These are phyloP conservation scores for Spermophilus dauricus DNA, from an alignment of 2,113 vertebrate genomes.

Conservation along the genomic window DNA sequence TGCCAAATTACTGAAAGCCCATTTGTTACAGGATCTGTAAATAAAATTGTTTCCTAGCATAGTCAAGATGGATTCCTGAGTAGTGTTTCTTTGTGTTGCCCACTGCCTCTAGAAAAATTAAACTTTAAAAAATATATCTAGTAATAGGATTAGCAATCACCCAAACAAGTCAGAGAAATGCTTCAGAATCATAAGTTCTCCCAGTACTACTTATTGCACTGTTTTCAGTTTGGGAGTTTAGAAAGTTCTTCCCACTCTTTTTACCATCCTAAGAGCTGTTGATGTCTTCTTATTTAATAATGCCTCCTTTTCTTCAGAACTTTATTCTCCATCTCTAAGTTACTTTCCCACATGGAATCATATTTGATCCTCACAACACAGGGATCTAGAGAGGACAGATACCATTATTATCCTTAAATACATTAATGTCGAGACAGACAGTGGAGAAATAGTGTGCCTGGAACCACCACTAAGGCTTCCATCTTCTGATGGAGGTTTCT, in stretches of 20 bases:
- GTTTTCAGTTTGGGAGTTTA: slow-evolving; percentile 50
- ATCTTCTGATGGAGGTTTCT: neutral
- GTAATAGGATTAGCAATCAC: neutral
- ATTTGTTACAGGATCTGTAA: neutral
- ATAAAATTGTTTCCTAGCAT: slow-evolving; percentile 41
- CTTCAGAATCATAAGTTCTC: slow-evolving; percentile 28
- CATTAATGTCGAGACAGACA: neutral
- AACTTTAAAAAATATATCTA: slow-evolving; percentile 52
- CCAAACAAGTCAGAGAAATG: neutral
- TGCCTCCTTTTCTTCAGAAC: neutral
- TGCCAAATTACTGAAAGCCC: neutral
- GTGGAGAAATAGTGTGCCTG: neutral
- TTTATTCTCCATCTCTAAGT: neutral
- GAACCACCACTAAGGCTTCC: neutral
- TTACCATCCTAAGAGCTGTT: neutral
- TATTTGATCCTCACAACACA: neutral
- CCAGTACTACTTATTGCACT: neutral
- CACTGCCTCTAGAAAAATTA: slow-evolving; percentile 42
- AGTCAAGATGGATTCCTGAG: slow-evolving; percentile 43
- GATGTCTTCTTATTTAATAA: neutral
- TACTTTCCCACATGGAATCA: neutral
- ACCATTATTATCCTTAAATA: neutral
- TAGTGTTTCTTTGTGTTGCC: neutral
- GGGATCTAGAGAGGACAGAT: neutral
- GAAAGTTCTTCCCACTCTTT: slow-evolving; percentile 40